These are phyloP conservation scores for Macrotrachela quadricornifera DNA, from an alignment of 1,140 invertebrate genomes.

Conservation along the genomic window DNA sequence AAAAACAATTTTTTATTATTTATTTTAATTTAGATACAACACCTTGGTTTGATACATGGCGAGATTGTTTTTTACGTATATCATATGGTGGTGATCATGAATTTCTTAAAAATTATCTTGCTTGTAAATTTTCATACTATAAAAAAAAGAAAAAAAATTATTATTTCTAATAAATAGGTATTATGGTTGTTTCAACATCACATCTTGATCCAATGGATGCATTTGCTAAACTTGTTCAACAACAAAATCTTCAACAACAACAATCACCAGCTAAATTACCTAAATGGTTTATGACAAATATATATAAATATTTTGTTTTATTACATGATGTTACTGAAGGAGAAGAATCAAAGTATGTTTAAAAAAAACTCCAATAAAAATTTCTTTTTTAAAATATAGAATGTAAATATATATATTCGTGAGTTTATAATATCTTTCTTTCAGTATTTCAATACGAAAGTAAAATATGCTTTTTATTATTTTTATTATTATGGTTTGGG, in stretches of 20 bases:
- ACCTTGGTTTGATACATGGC: constrained; percentile 90
- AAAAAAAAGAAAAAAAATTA: neutral
- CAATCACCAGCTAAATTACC: constrained; percentile 45
- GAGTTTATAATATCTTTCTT: too few relatives aligned
- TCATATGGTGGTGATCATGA: constrained; percentile 79
- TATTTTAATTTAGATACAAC: constrained; percentile 37
- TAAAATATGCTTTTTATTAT: neutral
- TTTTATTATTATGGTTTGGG: neutral
- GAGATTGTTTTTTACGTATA: constrained; percentile 65
- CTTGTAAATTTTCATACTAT: constrained; percentile 40
- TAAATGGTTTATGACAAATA: constrained; percentile 58
- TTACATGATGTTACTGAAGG: constrained; percentile 56
- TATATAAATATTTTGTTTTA: constrained; percentile 67
- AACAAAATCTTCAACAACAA: constrained; percentile 51
- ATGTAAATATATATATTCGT: too few relatives aligned
- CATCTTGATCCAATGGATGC: constrained; percentile 57
- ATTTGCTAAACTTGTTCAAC: constrained; percentile 49
- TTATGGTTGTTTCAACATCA: constrained; percentile 54
- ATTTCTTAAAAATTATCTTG: constrained; percentile 75
- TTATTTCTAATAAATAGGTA: constrained; percentile 14
- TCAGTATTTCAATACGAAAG: too few relatives aligned
- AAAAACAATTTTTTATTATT: constrained; percentile 6
- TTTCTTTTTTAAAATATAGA: too few relatives aligned
- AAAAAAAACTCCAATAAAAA: neutral
- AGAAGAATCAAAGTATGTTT: constrained; percentile 38